Evolutionary conservation across 2,113 vertebrate species (phyloP).

Genomic region (Cochlearius cochlearius): DNA sequence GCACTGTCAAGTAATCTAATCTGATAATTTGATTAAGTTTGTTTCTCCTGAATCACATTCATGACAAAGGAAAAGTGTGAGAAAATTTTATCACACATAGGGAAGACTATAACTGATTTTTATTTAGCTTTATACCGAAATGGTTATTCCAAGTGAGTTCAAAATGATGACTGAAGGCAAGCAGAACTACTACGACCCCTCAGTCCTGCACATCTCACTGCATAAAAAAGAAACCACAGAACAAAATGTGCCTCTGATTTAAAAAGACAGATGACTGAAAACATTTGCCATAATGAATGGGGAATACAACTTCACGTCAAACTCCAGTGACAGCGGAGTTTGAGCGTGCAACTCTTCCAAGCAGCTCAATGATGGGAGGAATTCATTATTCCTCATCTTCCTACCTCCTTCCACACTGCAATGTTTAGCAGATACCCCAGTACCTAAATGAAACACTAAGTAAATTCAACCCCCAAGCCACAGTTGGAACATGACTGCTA

Average conservation of each 20-base stretch:
- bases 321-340: background rate
- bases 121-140: background rate
- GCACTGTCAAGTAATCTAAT: background rate
- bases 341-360: background rate
- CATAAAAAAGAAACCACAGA: background rate
- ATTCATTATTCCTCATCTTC: background rate
- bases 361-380: background rate
- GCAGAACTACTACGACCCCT: background rate
- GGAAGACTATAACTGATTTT: background rate
- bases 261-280: background rate
- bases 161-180: background rate
- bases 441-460: background rate
- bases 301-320: background rate
- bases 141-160: background rate
- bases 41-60: background rate
- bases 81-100: background rate
- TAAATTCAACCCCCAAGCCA: background rate
- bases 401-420: background rate
- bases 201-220: background rate
- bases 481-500: rapidly evolving
- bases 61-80: background rate
- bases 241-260: background rate
- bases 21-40: background rate
- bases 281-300: background rate
- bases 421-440: background rate